phyloP scores from a whole-genome alignment of 2,888 invertebrate species.

The Rhagonycha lutea region DNA sequence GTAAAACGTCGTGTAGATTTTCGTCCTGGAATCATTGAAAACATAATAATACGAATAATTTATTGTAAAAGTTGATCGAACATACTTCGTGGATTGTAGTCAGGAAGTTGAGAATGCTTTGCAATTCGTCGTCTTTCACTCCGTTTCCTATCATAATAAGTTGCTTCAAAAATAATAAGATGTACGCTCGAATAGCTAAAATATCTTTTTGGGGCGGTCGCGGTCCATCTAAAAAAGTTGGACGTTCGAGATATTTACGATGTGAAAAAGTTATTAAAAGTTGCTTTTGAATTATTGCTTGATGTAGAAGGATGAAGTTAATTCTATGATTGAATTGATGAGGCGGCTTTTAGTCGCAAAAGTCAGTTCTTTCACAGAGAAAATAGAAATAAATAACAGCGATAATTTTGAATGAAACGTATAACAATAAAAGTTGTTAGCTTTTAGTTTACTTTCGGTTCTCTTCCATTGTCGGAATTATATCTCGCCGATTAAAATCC shows the following conservation, averaged over 20 bases:
- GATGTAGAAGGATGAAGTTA: background rate
- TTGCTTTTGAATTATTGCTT: background rate
- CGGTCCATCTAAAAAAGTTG: conserved; percentile 77
- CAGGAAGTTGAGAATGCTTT: conserved; percentile 96
- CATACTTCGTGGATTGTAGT: conserved; percentile 95
- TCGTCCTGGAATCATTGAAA: conserved; percentile 74
- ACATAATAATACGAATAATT: background rate
- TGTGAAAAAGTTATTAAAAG: background rate
- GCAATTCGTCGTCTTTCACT: conserved; percentile 97
- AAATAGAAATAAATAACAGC: background rate
- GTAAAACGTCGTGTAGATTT: conserved; percentile 96
- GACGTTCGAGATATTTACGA: background rate
- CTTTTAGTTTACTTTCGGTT: background rate
- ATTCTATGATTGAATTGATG: background rate
- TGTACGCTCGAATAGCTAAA: conserved; percentile 90
- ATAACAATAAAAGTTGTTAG: background rate
- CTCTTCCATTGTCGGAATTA: background rate
- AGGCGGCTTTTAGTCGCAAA: background rate
- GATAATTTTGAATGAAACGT: background rate
- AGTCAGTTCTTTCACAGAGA: background rate
- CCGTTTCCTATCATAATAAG: conserved; percentile 96
- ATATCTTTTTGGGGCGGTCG: conserved; percentile 94
- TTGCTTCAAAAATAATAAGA: conserved; percentile 93
- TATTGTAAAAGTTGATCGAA: conserved; percentile 1
- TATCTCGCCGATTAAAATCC: background rate